Conservation (phyloP, 2,888 invertebrate species). For the Sabatieria punctata region DNA sequence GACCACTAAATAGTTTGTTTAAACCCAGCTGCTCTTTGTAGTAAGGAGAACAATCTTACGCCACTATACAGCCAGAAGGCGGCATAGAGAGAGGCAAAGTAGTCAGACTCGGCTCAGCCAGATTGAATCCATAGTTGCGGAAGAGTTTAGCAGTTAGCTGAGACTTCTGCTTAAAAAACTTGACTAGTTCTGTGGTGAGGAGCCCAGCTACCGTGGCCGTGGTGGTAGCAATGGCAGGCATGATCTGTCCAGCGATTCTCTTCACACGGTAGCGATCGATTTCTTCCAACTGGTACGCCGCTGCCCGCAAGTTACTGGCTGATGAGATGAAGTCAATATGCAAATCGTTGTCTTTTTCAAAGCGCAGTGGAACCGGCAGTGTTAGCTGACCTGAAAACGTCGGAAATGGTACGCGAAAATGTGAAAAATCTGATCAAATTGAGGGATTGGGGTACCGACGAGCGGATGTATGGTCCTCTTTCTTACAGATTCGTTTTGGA, state of each 20-base stretch:
- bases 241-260: constrained; percentile 34
- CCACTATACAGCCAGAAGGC: no score
- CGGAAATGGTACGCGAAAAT: no score
- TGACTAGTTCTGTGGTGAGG: constrained; percentile 17
- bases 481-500: no score
- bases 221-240: constrained; percentile 38
- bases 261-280: constrained; percentile 26
- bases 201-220: constrained; percentile 36
- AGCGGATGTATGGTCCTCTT: no score
- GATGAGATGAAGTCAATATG: constrained; percentile 20
- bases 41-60: no score
- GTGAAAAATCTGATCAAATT: no score
- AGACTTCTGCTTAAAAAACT: not conserved
- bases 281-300: constrained; percentile 32
- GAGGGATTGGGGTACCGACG: no score
- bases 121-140: not conserved
- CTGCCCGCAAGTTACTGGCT: constrained; percentile 31
- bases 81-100: no score
- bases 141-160: not conserved
- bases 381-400: no score
- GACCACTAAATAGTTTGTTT: no score
- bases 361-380: no score
- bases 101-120: constrained; percentile 2
- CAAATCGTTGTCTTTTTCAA: constrained; percentile 35
- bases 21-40: no score